Evolutionary conservation across 2,113 vertebrate species (phyloP).

Genomic region (Saimiri boliviensis): DNA sequence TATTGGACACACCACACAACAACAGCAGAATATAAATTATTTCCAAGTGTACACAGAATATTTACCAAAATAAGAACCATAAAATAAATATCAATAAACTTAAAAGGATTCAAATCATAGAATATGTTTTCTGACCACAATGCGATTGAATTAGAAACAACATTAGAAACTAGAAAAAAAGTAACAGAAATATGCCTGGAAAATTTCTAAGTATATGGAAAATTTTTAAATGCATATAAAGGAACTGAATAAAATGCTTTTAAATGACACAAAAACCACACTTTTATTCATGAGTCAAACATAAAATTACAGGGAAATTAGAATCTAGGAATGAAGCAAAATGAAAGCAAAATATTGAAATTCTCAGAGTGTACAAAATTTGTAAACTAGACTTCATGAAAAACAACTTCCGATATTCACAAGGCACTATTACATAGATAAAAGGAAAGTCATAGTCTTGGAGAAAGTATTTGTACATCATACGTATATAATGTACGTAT

Average conservation of each 20-base stretch:
- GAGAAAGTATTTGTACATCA: neutral
- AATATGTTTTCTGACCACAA: neutral
- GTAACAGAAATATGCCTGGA: neutral
- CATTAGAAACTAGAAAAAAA: neutral
- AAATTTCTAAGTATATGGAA: neutral
- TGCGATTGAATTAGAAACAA: neutral
- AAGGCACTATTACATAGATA: neutral
- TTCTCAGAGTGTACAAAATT: neutral
- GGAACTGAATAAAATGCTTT: neutral
- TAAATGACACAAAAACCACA: neutral
- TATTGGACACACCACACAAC: neutral
- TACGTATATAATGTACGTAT: too few species aligned
- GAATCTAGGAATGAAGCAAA: neutral
- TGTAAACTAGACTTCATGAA: neutral
- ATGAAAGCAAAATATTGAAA: neutral
- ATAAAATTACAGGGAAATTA: neutral
- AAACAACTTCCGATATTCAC: neutral
- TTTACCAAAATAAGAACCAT: neutral
- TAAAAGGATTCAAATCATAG: neutral
- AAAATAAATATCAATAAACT: neutral
- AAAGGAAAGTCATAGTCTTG: neutral
- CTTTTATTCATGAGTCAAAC: neutral
- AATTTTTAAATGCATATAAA: neutral
- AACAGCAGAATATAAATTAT: neutral
- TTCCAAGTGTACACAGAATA: neutral